Percentiles rank a stretch among this genome's conserved stretches.
These are phyloP conservation scores for Caenorhabditis zanzibari DNA, from an alignment of 2,888 invertebrate genomes.

Conservation along the genomic window DNA sequence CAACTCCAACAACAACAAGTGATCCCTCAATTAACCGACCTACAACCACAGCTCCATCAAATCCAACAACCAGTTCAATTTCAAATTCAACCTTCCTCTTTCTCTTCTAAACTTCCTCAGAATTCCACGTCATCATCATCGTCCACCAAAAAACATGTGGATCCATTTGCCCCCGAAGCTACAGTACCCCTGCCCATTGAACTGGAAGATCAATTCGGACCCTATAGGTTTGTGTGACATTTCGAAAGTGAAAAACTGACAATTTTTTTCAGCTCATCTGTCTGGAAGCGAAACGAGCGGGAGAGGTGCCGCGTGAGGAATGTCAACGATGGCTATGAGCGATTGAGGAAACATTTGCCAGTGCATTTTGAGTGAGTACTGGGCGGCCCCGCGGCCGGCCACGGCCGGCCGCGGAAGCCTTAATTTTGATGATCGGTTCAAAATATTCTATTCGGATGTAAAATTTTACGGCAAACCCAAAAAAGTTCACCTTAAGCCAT, in stretches of 20 bases:
- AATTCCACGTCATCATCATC: neutral
- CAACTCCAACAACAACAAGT: neutral
- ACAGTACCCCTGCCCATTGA: slow-evolving; percentile 28
- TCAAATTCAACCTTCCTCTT: neutral
- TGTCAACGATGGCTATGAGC: slow-evolving; percentile 84
- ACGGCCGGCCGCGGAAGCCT: too few species aligned
- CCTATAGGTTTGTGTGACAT: slow-evolving; percentile 22
- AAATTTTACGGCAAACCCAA: too few species aligned
- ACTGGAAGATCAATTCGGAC: slow-evolving; percentile 41
- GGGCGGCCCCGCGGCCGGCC: too few species aligned
- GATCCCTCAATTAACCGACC: neutral
- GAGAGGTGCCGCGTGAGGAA: slow-evolving; percentile 84
- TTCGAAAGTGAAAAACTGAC: neutral
- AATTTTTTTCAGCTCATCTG: slow-evolving; percentile 77
- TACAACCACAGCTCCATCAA: neutral
- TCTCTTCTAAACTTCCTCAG: neutral
- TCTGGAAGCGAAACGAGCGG: slow-evolving; percentile 84
- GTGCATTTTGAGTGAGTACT: slow-evolving; percentile 82
- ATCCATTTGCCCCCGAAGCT: slow-evolving; percentile 33
- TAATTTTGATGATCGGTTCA: too few species aligned
- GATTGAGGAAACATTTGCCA: slow-evolving; percentile 83
- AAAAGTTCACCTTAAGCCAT: too few species aligned
- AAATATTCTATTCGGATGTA: too few species aligned
- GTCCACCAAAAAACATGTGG: slow-evolving; percentile 22
- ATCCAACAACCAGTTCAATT: slow-evolving; percentile 17